Base-by-base conservation (phyloP, 2,888 invertebrate species). In the Laothoe populi region DNA sequence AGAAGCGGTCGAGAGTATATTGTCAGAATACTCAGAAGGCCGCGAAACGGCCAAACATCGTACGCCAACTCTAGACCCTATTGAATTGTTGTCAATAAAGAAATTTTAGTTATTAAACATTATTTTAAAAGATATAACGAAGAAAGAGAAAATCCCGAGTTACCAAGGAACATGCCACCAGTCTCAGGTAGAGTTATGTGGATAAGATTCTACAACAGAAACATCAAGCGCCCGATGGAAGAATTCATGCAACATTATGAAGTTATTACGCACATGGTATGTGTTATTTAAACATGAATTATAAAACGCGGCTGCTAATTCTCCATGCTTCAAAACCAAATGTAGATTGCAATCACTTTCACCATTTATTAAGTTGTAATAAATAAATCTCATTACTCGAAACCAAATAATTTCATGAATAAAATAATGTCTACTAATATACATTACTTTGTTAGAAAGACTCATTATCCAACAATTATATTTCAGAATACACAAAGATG, bases 151-250 rank as follows among this genome's bases (percentile, higher is more conserved):
- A 93, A 95, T 69, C 97, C 97, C 0, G 94, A 95, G 1, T 81
- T 97, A 10, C 95, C 96, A 0, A 90, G 96, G 63, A 96, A 96
- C 77, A 94, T 96, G 92, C 96, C 98, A 2, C 97, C 97, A 0
- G 95, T 97, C 16, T 93, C 96, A 16, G 98, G 97, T 4, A 94
- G 97, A 75, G 95, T 98, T 21, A 93, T 95, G 80, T 98, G 98
- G 98, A 96, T 97, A 69, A 92, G 97, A 64, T 96, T 96, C 73
- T 94, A 97, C 64, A 95, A 95, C 71, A 94, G 94, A 64, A 95
- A 95, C 66, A 95, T 98, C 61, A 95, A 96, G 74, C 89, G 90
- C 21, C 97, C 97, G 0, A 97, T 98, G 97, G 88, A 95, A 57
- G 90, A 94, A 67, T 88, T 85, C 61, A 82, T 80, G 70, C 68